Percentiles rank a stretch among this genome's conserved stretches.
Conservation (phyloP, 1,140 invertebrate genomes). For the Coelopa frigida region DNA sequence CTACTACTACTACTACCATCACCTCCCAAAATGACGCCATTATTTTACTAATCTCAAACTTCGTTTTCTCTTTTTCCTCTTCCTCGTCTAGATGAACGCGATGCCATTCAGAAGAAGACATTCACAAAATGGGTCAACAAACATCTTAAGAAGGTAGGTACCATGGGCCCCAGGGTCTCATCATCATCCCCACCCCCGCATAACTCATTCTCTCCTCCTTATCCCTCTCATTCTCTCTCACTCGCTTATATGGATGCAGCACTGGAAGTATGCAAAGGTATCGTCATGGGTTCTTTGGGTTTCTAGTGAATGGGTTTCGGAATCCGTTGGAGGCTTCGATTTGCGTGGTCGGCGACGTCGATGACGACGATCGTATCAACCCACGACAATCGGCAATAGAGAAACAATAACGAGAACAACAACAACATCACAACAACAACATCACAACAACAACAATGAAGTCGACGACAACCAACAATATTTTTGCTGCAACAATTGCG, state of each 20-base stretch:
- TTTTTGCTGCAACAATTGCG: no score
- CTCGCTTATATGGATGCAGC: slow-evolving; percentile 35
- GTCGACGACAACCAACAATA: no score
- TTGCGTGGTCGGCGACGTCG: no score
- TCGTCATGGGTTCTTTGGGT: slow-evolving; percentile 9
- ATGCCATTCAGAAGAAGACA: slow-evolving; percentile 99
- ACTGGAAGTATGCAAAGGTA: slow-evolving; percentile 46
- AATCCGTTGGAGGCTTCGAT: no score
- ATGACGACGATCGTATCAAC: no score
- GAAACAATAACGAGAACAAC: no score
- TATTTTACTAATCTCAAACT: neutral
- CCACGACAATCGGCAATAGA: no score
- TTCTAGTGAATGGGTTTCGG: no score
- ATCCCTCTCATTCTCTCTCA: neutral
- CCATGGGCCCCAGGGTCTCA: neutral
- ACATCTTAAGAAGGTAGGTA: slow-evolving; percentile 96
- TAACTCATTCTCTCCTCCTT: neutral
- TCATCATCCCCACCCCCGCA: neutral
- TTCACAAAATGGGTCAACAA: slow-evolving; percentile 99
- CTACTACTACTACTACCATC: no score
- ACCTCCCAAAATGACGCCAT: no score
- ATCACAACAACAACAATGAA: no score
- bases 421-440: no score
- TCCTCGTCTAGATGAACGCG: slow-evolving; percentile 83
- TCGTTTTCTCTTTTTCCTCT: slow-evolving; percentile 10